phyloP scores from a whole-genome alignment of 1,140 invertebrate genomes.

The Drosophila azteca region DNA sequence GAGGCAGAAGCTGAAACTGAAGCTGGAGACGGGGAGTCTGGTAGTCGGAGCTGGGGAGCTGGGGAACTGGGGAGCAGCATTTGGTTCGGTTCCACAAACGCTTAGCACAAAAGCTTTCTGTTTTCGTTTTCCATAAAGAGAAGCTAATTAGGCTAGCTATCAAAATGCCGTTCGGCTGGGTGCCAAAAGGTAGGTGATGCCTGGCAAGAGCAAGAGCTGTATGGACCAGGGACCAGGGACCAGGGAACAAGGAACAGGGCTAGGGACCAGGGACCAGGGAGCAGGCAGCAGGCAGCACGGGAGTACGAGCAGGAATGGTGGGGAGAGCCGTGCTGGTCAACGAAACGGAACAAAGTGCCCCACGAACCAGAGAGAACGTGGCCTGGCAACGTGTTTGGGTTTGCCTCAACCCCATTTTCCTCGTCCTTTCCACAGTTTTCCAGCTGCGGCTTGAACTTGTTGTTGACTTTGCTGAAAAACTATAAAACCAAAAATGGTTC shows the following conservation, averaged over 20 bases:
- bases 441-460: conserved; percentile 58
- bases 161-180: conserved; percentile 67
- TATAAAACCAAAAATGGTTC: conserved; percentile 53
- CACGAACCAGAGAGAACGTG: conserved; percentile 42
- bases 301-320: not conserved
- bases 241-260: not conserved
- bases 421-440: conserved; percentile 30
- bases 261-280: conserved; percentile 2
- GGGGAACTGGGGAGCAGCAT: conserved; percentile 45
- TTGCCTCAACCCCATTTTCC: conserved; percentile 29
- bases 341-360: conserved; percentile 58
- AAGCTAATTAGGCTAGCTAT: conserved; percentile 81
- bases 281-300: no score
- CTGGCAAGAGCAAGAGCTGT: no score
- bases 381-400: conserved; percentile 51
- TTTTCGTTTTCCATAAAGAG: conserved; percentile 70
- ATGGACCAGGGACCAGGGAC: not conserved
- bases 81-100: conserved; percentile 65
- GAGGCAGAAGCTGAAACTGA: not conserved
- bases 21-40: not conserved
- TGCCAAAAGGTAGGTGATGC: conserved; percentile 27
- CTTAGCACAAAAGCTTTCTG: conserved; percentile 74
- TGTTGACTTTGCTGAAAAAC: conserved; percentile 57
- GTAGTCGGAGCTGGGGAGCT: not conserved
- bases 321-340: conserved; percentile 26